These are phyloP conservation scores for Coleophora deauratella DNA, from an alignment of 2,888 invertebrate genomes.

Conservation along the genomic window DNA sequence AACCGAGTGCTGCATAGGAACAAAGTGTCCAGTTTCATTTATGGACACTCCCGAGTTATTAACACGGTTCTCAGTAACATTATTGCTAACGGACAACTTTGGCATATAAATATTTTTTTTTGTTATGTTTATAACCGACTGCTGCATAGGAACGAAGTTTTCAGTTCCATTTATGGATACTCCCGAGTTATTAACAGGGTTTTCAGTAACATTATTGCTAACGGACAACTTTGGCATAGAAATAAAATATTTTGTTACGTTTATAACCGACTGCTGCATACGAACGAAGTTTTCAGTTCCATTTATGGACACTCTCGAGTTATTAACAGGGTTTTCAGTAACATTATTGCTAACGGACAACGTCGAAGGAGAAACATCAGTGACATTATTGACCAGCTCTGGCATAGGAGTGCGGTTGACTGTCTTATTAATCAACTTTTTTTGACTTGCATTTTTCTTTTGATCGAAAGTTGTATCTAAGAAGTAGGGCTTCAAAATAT, in stretches of 20 bases:
- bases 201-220: constrained; percentile 24
- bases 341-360: constrained; percentile 28
- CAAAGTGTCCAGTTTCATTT: constrained; percentile 13
- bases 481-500: no score
- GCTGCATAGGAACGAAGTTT: constrained; percentile 20
- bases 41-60: constrained; percentile 1
- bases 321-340: constrained; percentile 11
- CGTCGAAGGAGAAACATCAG: constrained; percentile 24
- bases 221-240: constrained; percentile 38
- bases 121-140: constrained; percentile 19
- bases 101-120: no score
- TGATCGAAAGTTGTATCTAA: no score
- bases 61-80: no score
- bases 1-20: no score
- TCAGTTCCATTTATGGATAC: constrained; percentile 12
- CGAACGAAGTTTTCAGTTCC: constrained; percentile 7
- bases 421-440: no score
- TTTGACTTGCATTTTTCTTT: no score
- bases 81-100: no score
- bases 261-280: no score
- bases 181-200: constrained; percentile 9
- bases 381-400: no score
- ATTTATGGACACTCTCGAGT: constrained; percentile 12
- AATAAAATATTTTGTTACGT: constrained; percentile 23
- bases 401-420: no score